Base-by-base conservation (phyloP, 2,888 invertebrate species). In the Ecliptopera silaceata region DNA sequence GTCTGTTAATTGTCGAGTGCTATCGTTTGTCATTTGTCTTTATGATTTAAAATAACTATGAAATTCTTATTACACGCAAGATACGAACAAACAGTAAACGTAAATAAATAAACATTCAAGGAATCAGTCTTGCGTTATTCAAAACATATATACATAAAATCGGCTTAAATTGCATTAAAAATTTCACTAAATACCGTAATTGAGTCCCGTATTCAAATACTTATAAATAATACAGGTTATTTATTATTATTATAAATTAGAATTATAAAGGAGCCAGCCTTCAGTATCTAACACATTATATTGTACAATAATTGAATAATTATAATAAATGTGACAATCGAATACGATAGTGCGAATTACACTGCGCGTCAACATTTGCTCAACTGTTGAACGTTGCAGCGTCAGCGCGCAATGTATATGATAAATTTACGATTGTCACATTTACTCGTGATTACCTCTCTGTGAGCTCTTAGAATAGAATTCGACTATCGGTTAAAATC, bases 151-250 rank as follows among this genome's bases (percentile, higher is more conserved):
- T 87, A 90, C 85, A 89, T 74, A 86, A 70, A 78, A 76, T 71
- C 66, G 74, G 76, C 75, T 74, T 77, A 82, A 79, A 74, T 71
- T 80, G 80, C 74, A 62, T 79, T 72, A 63, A 78, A 81, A 66
- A 84, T 84, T 85, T 82, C 82, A 83, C 86, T 88, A 88, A 86
- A 86, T 85, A 89, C 82, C 83, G 79, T 86, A 89, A 79, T 89
- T 90, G 89, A 88, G 89, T 90, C 89, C 89, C 87, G 84, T 86
- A 84, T 82, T 84, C 74, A 84, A 64, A 87, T 85, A 86, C 84
- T 86, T 86, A 84, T 49, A 72, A 72, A 77, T 84, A 86, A 84
- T 85, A 86, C 81, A 82, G 64, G 64, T 76, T 78, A 71, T 70
- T 75, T 72, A 72, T 74, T 82, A 82, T 68, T 22, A 26, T 73